A percentile compares a stretch with the other conserved stretches of the same genome.
These are phyloP conservation scores for Oceanodroma tethys DNA, from an alignment of 2,113 vertebrate species.

Conservation along the genomic window DNA sequence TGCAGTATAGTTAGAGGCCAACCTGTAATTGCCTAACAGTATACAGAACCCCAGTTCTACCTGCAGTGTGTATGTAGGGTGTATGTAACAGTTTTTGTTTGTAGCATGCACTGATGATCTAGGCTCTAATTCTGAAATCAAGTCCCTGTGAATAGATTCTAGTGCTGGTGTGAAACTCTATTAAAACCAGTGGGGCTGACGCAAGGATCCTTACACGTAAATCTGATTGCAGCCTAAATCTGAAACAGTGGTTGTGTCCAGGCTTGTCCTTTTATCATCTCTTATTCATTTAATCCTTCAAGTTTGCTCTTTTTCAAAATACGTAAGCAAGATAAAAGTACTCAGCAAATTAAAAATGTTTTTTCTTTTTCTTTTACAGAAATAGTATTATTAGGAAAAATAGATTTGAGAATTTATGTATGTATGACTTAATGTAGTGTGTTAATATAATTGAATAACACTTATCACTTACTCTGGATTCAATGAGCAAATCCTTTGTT, in stretches of 20 bases:
- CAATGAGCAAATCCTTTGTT: neutral
- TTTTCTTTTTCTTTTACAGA: neutral
- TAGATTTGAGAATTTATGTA: neutral
- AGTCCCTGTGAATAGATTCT: neutral
- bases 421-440: neutral
- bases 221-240: neutral
- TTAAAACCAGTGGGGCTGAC: neutral
- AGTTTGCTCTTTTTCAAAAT: neutral
- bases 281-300: neutral
- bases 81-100: neutral
- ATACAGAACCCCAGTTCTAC: neutral
- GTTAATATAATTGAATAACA: neutral
- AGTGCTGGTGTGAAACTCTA: neutral
- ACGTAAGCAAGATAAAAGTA: neutral
- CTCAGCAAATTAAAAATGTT: neutral
- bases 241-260: neutral
- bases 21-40: neutral
- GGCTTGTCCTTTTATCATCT: neutral
- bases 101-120: neutral
- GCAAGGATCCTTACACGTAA: neutral
- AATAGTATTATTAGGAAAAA: neutral
- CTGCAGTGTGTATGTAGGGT: neutral
- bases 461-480: neutral
- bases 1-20: neutral
- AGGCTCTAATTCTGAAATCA: neutral